Evolutionary conservation across 2,113 vertebrate genomes (phyloP), one percentile per base, ranked within the genome.

Genomic region (Aldabrachelys gigantea): DNA sequence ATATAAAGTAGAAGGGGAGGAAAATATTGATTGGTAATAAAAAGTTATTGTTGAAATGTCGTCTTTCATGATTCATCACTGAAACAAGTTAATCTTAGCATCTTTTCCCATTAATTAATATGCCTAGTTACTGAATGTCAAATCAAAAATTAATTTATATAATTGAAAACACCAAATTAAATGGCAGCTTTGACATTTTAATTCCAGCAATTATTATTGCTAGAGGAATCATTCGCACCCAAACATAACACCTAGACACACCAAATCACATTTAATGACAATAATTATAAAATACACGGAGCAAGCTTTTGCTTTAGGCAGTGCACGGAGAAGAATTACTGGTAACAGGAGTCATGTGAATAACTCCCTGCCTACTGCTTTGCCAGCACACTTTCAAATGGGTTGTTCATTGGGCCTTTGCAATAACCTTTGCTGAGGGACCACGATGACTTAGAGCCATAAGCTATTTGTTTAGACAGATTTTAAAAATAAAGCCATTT

Each of bases 161-260:
- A 38, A 25, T 38, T 10, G 89, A 94, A 96, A 97, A 90, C 35
- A 78, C 41, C 44, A 35, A 90, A 6, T 88, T 80, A 91, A 95
- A 85, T 27, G 1, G 59, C 85, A 84, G 62, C 87, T 91, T 79
- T 85, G 95, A 96, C 95, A 91, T 94, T 95, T 93, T 87, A 95
- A 95, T 88, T 57, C 9, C 57, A 47, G 10, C 47, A 88, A 90
- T 92, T 94, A 85, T 85, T 65, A 53, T 35, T 87, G 35, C 19
- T 49, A 84, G 87, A 96, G 78, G 95, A 96, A 92, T 35, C 31
- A 92, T 92, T 93, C 83, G 80, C 52, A 94, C 41, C 38, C 53
- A 82, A 96, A 82, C 6, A 44, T 49, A 31, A 76, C 2, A 2
- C 5, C 27, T 1, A 0, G 3, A 53, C 10, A 84, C 24, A 27